Conservation (phyloP, 2,888 invertebrate species). For the Leuctra nigra region DNA sequence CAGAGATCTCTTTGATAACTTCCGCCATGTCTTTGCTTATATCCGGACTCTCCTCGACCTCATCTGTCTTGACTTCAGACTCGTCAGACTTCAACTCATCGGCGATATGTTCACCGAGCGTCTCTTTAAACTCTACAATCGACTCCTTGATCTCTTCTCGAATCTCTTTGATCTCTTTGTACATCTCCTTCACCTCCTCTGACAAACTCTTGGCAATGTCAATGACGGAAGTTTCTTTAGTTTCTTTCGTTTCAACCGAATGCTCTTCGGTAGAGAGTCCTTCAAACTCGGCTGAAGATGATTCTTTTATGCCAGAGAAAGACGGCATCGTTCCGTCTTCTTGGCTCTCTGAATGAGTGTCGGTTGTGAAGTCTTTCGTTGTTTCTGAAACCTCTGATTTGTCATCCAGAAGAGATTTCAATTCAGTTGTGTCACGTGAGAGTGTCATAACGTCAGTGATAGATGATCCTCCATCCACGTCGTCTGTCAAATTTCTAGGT, state of each 20-base stretch:
- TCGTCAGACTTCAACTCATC: neutral
- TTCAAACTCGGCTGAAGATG: neutral
- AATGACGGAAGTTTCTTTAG: neutral
- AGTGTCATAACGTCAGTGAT: no score
- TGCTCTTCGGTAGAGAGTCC: neutral
- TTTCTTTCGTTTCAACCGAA: neutral
- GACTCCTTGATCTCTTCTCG: constrained; percentile 13
- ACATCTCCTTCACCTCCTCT: constrained; percentile 6
- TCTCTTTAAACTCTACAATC: constrained; percentile 11
- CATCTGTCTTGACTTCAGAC: neutral
- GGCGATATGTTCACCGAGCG: neutral
- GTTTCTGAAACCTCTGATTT: no score
- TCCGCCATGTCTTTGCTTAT: neutral
- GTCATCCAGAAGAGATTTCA: no score
- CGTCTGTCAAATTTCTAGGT: no score
- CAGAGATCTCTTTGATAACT: constrained; percentile 1
- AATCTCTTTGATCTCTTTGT: constrained; percentile 7
- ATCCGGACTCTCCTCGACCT: neutral
- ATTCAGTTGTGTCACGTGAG: no score
- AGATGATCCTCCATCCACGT: no score
- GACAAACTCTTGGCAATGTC: constrained; percentile 4
- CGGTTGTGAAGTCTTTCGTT: no score
- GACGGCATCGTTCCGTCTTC: no score
- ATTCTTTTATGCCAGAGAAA: no score
- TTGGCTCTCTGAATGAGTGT: no score